Evolutionary conservation across 2,888 invertebrate species (phyloP).

Genomic region (Antheraea assamensis): DNA sequence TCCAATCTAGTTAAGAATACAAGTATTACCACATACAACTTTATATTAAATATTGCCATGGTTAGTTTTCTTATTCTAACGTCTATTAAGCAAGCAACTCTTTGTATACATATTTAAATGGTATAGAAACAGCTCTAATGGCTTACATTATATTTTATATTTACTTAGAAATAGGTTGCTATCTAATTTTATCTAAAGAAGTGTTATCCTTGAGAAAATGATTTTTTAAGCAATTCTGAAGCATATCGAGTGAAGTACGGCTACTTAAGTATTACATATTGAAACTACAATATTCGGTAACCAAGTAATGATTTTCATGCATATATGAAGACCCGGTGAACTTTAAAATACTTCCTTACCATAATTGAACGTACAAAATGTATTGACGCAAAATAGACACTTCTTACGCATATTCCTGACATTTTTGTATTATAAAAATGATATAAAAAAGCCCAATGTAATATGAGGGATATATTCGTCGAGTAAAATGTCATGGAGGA

Average conservation of each 20-base stretch:
- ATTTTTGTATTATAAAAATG: slow-evolving; percentile 2
- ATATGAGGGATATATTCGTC: not conserved
- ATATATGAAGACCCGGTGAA: not conserved
- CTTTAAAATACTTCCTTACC: not conserved
- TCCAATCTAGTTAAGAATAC: not conserved
- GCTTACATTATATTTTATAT: too few species aligned
- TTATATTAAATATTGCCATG: not conserved
- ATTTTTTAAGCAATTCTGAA: not conserved
- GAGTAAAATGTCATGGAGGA: not conserved
- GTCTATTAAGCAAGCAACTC: too few species aligned
- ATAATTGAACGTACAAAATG: slow-evolving; percentile 6
- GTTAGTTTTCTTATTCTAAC: not conserved
- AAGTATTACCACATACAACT: not conserved
- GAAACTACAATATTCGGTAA: not conserved
- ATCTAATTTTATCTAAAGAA: too few species aligned
- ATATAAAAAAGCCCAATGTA: not conserved
- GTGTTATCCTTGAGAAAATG: not conserved
- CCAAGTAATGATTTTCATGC: not conserved
- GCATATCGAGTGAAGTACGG: not conserved
- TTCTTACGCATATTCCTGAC: not conserved
- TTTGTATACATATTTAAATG: too few species aligned
- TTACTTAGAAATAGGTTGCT: too few species aligned
- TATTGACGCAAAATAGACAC: slow-evolving; percentile 10
- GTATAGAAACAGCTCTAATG: too few species aligned
- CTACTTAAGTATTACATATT: not conserved